Conservation (phyloP, 1,140 invertebrate species). For the Polypedilum vanderplanki region DNA sequence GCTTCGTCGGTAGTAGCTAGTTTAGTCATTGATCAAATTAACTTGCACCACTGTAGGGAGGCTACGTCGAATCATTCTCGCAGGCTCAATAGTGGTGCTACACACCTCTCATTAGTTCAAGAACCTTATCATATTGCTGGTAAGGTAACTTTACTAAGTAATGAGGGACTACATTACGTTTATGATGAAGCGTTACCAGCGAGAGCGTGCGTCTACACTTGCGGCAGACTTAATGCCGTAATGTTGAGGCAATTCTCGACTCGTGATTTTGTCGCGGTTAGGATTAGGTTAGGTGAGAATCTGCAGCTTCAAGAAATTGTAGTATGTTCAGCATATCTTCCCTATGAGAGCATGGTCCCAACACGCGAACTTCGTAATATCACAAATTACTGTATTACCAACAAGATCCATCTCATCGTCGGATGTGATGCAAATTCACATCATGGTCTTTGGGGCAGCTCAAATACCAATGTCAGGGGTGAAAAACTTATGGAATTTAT, state of each 20-base stretch:
- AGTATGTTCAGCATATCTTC: background rate
- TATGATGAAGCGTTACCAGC: background rate
- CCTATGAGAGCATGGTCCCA: background rate
- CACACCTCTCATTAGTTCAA: background rate
- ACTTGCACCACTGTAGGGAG: no score
- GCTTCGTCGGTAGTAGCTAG: no score
- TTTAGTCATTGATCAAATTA: no score
- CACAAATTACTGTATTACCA: background rate
- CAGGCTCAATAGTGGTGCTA: no score
- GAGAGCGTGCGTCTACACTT: background rate
- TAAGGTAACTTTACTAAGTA: background rate
- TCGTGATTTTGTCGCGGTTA: background rate
- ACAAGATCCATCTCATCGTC: conserved; percentile 32
- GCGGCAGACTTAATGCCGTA: background rate
- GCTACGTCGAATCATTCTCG: no score
- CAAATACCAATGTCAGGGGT: conserved; percentile 34
- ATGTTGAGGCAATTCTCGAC: background rate
- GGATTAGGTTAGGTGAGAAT: background rate
- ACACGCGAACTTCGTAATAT: background rate
- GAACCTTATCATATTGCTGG: background rate
- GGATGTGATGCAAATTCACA: conserved; percentile 36
- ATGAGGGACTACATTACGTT: background rate
- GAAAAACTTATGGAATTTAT: conserved; percentile 33
- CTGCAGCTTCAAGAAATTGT: no score
- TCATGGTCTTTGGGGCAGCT: conserved; percentile 34